Evolutionary conservation across 2,888 invertebrate species (phyloP).

Genomic region (Zelleria hepariella): DNA sequence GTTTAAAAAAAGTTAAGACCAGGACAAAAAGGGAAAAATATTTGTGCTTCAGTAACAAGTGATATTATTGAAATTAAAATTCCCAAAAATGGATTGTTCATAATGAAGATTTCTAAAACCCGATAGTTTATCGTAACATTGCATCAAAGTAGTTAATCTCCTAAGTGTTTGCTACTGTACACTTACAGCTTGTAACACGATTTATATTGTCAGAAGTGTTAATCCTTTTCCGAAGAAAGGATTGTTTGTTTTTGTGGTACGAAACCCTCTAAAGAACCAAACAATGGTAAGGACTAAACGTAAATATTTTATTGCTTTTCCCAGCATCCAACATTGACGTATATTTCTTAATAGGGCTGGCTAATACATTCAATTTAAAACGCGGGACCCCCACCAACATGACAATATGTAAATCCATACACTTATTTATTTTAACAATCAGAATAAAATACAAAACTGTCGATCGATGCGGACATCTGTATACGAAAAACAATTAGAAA

Average conservation of each 20-base stretch:
- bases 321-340: conserved; percentile 46
- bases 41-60: too few species aligned
- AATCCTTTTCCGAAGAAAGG: conserved; percentile 49
- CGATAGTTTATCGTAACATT: neutral
- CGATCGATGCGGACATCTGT: conserved; percentile 47
- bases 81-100: neutral
- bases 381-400: conserved; percentile 60
- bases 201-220: conserved; percentile 45
- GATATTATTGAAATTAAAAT: neutral
- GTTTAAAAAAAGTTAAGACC: neutral
- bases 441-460: conserved; percentile 46
- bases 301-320: neutral
- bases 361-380: conserved; percentile 72
- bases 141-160: neutral
- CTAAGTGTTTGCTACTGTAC: conserved; percentile 47
- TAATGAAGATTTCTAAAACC: neutral
- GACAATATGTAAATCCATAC: conserved; percentile 69
- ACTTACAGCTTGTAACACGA: conserved; percentile 48
- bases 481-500: conserved; percentile 20
- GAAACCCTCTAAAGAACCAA: neutral
- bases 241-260: conserved; percentile 23
- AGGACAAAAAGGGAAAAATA: neutral
- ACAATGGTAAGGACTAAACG: neutral
- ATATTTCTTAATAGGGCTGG: conserved; percentile 45
- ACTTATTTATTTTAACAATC: conserved; percentile 67